Evolutionary conservation across 2,113 vertebrate species (phyloP), one percentile per base, ranked within the genome.

Genomic region (Phylloscopus trochilus): DNA sequence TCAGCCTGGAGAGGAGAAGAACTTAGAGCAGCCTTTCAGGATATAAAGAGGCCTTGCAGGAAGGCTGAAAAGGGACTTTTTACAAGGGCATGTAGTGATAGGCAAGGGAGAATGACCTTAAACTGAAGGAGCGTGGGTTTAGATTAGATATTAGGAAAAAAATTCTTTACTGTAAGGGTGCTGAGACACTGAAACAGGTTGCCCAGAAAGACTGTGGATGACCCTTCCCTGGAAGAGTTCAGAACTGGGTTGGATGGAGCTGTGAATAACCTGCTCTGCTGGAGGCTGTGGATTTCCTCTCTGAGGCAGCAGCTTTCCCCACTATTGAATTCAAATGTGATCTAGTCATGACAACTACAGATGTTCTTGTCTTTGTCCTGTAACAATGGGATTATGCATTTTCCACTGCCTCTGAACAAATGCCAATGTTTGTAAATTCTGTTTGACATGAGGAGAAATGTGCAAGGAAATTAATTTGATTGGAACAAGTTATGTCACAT

Each of bases 381-480:
- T 82, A 55, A 74, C 4, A 8, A 70, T 55, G n/a, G 60, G 59
- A 37, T 87, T 90, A 37, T 76, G 67, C 49, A 8, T 94, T 92
- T 90, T 95, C 44, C 85, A 37, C 47, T 83, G 60, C 52, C 47
- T 90, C 79, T 93, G 88, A 92, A 83, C 75, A 81, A 76, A 67
- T 77, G 72, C 91, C 84, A 90, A 19, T 18, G 86, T 86, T 59
- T 90, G 39, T 88, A 77, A 93, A 63, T 80, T 95, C 70, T 69
- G 15, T 73, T 87, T 80, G 88, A 72, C 62, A 30, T 39, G 85
- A 83, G 46, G 28, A 76, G 80, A 59, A 90, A 83, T 30, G 39
- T 94, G 28, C 35, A 43, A 83, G 87, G 75, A 93, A 88, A 67
- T 70, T 31, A 52, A 85, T 91, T 85, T 35, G 30, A 37, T 67